phyloP scores from a whole-genome alignment of 2,797 vertebrate species.

The Micropoecilia bifurca region DNA sequence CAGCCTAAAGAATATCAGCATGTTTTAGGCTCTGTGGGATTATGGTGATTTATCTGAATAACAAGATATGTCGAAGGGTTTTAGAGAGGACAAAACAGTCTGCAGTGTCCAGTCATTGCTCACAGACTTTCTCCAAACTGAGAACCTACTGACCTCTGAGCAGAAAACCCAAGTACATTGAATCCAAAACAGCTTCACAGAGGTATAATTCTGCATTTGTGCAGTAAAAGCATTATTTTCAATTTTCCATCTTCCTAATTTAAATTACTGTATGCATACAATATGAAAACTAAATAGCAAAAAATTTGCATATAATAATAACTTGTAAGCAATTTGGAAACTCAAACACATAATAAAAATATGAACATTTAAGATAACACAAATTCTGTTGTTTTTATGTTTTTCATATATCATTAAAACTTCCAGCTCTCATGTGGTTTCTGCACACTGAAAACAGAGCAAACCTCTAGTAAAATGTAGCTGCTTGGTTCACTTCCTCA shows the following conservation, averaged over 20 bases:
- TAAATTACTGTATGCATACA: background rate
- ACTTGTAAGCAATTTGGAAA: background rate
- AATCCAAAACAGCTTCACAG: background rate
- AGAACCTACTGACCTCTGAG: slow-evolving; percentile 19
- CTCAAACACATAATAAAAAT: background rate
- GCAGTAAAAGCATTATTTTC: no score
- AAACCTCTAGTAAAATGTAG: background rate
- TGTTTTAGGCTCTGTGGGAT: slow-evolving; percentile 15
- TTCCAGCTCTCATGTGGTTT: background rate
- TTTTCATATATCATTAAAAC: background rate
- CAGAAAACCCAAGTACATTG: background rate
- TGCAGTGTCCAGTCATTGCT: slow-evolving; percentile 30
- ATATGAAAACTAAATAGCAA: background rate
- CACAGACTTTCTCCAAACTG: slow-evolving; percentile 5
- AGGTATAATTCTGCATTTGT: background rate
- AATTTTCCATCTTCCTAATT: no score
- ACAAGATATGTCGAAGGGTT: slow-evolving; percentile 46
- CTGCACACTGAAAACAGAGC: background rate
- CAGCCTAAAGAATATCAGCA: slow-evolving; percentile 49
- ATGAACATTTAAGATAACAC: background rate
- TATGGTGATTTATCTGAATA: slow-evolving; percentile 55
- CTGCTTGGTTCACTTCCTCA: background rate
- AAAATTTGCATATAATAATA: background rate
- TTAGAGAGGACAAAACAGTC: slow-evolving; percentile 26
- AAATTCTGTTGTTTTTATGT: background rate